Base-by-base conservation (phyloP, 2,888 invertebrate species). In the Calameuta filiformis region DNA sequence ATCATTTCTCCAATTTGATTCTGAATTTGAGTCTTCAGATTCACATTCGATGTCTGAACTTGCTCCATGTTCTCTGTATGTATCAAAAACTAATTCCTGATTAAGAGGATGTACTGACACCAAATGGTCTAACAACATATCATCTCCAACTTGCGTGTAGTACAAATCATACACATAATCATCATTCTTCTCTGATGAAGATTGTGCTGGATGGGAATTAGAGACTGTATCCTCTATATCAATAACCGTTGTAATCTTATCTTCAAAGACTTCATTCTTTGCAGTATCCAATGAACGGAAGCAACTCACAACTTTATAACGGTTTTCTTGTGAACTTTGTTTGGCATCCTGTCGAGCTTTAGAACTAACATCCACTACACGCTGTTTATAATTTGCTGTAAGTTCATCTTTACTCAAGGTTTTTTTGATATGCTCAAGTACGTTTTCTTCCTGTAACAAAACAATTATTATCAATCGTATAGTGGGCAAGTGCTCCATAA, bases 1-100 rank as follows among this genome's bases (percentile, higher is more conserved):
- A 76, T 96, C 96, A 87, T 97, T 96, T 80, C 94, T 92, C 93
- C 94, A 95, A 89, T 96, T 94, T 84, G 95, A 94, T 90, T 97
- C 96, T 81, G 95, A 95, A 92, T 97, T 96, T 0, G 96, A 96
- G 89, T 96, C 96, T 82, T 94, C 94, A 35, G 93, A 93, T 85
- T 94, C 94, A 11, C 75, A 79, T 73, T 84, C 84, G 6, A 79
- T 79, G 11, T 92, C 92, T 33, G 90, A 90, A 75, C 89, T 87
- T 6, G 12, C 71, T 37, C 12, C 76, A 3, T 83, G 79, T 35
- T 88, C 85, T 73, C 82, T 81, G 69, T 84, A 85, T 35, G 75
- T 80, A 76, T 90, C 92, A 79, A 89, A 91, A 6, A 92, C 87
- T 11, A 93, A 82, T 34, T 92, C 91, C 77, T 92, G 89, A 79